A percentile compares a stretch with the other conserved stretches of the same genome.
phyloP scores from a whole-genome alignment of 2,797 vertebrate genomes.

The Cryptoprocta ferox region DNA sequence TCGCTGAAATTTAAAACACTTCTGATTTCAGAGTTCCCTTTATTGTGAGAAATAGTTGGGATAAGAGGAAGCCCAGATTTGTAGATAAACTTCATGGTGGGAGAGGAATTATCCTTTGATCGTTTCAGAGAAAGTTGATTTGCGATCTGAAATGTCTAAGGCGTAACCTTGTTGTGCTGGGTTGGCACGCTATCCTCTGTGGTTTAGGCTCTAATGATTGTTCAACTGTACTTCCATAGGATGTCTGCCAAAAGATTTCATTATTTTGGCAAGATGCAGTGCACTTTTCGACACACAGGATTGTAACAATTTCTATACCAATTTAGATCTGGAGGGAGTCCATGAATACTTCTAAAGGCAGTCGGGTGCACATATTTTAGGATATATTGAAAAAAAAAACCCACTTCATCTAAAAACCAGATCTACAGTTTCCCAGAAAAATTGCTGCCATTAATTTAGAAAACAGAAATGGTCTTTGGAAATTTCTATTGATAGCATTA shows the following conservation, averaged over 20 bases:
- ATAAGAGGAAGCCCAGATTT: background rate
- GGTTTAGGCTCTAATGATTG: background rate
- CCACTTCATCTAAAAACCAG: background rate
- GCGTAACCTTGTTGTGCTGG: background rate
- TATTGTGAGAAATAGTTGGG: background rate
- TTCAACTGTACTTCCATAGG: background rate
- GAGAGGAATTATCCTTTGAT: background rate
- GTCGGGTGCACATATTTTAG: background rate
- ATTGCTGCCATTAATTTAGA: background rate
- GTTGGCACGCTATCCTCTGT: background rate
- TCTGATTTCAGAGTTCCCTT: background rate
- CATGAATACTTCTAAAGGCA: background rate
- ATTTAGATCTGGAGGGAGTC: constrained; percentile 32
- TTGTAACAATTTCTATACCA: constrained; percentile 36
- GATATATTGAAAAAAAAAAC: background rate
- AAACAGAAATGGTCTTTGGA: background rate
- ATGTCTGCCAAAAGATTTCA: background rate
- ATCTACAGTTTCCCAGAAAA: background rate
- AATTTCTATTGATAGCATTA: background rate
- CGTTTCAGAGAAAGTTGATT: background rate
- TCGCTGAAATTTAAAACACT: background rate
- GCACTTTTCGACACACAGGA: background rate
- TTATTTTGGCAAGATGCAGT: constrained; percentile 16
- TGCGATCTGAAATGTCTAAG: background rate
- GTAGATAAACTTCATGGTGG: background rate